phyloP scores from a whole-genome alignment of 2,888 invertebrate genomes.

The Protodeltote pygarga region DNA sequence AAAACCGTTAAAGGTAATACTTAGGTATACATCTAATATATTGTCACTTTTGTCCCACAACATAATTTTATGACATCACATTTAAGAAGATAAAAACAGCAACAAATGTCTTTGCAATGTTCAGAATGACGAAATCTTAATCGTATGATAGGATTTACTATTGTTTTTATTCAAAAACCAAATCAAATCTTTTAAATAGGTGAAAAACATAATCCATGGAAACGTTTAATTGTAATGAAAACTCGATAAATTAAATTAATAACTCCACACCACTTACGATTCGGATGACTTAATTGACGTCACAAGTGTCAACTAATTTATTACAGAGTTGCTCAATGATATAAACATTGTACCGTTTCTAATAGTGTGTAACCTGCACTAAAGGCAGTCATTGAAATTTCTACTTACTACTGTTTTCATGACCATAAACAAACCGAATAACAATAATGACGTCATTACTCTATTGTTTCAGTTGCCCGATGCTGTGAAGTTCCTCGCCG shows the following conservation, averaged over 20 bases:
- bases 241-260: constrained; percentile 4
- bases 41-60: too few relatives aligned
- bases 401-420: constrained; percentile 46
- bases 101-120: too few relatives aligned
- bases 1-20: too few relatives aligned
- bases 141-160: too few relatives aligned
- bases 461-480: constrained; percentile 80
- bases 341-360: constrained; percentile 19
- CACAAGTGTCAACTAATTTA: constrained; percentile 12
- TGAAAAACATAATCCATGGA: neutral
- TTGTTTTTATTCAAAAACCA: too few relatives aligned
- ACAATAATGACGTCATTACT: constrained; percentile 59
- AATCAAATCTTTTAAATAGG: too few relatives aligned
- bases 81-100: too few relatives aligned
- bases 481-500: constrained; percentile 75
- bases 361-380: constrained; percentile 37
- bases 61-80: too few relatives aligned
- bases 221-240: neutral
- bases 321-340: constrained; percentile 24
- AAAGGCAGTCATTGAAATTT: constrained; percentile 43
- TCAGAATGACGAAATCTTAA: too few relatives aligned
- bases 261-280: neutral
- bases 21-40: too few relatives aligned
- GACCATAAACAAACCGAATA: constrained; percentile 43
- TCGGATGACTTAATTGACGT: constrained; percentile 9